Evolutionary conservation across 1,140 invertebrate species (phyloP).

Genomic region (Drosophila subobscura): DNA sequence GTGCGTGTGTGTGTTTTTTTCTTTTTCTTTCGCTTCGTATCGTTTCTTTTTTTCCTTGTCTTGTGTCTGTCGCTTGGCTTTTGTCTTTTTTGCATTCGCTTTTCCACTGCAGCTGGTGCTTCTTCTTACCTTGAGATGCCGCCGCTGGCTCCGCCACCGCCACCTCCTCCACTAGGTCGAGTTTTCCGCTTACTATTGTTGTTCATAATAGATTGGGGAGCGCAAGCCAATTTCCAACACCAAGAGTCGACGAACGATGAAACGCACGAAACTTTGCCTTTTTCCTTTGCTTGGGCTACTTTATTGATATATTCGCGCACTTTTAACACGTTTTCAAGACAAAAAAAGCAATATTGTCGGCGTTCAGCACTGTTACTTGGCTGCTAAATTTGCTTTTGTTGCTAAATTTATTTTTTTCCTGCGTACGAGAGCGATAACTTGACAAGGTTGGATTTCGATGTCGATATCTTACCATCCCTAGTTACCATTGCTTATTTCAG

Average conservation of each 20-base stretch:
- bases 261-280: conserved; percentile 32
- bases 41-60: conserved; percentile 38
- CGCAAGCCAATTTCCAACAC: conserved; percentile 56
- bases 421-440: conserved; percentile 50
- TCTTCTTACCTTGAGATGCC: conserved; percentile 81
- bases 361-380: conserved; percentile 44
- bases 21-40: conserved; percentile 13
- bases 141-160: conserved; percentile 58
- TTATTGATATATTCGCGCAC: conserved; percentile 31
- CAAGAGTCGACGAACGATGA: conserved; percentile 35
- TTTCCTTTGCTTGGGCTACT: conserved; percentile 30
- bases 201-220: conserved; percentile 70
- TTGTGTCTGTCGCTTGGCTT: conserved; percentile 30
- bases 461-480: conserved; percentile 41
- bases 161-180: conserved; percentile 73
- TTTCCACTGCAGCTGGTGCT: conserved; percentile 62
- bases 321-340: conserved; percentile 24
- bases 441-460: conserved; percentile 21
- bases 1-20: conserved; percentile 29
- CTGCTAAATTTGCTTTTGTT: conserved; percentile 56
- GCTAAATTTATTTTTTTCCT: conserved; percentile 62
- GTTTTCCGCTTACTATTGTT: conserved; percentile 83
- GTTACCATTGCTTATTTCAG: conserved; percentile 9
- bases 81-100: conserved; percentile 33
- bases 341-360: conserved; percentile 38